These are phyloP conservation scores for Urophycis tenuis DNA, from an alignment of 2,797 vertebrate species.

Conservation along the genomic window DNA sequence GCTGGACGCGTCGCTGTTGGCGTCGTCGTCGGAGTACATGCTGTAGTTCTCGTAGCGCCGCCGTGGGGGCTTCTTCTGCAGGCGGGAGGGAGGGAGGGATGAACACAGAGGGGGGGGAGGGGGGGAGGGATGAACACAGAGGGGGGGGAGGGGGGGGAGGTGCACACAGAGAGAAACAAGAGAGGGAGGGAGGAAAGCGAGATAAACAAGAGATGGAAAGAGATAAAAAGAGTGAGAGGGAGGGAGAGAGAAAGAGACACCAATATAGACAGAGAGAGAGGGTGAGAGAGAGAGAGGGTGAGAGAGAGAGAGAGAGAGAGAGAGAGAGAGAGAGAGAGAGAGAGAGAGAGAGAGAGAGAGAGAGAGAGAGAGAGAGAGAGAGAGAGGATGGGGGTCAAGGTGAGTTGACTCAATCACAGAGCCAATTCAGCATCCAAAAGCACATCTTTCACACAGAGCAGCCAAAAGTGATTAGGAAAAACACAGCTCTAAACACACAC, in stretches of 20 bases:
- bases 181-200: too few species aligned
- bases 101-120: neutral
- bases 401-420: slow-evolving; percentile 2
- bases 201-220: too few species aligned
- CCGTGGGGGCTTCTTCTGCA: slow-evolving; percentile 89
- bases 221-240: too few species aligned
- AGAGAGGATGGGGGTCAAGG: neutral
- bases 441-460: neutral
- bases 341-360: neutral
- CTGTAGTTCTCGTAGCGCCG: slow-evolving; percentile 87
- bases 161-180: too few species aligned
- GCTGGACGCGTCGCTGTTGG: slow-evolving; percentile 95
- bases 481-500: slow-evolving; percentile 14
- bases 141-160: too few species aligned
- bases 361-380: neutral
- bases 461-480: neutral
- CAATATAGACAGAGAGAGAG: too few species aligned
- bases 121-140: too few species aligned
- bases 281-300: too few species aligned
- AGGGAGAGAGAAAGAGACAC: too few species aligned
- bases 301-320: too few species aligned
- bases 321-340: neutral
- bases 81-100: neutral
- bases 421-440: neutral
- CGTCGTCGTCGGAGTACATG: slow-evolving; percentile 95